Evolutionary conservation across 2,797 vertebrate genomes (phyloP).

Genomic region (Takifugu rubripes): DNA sequence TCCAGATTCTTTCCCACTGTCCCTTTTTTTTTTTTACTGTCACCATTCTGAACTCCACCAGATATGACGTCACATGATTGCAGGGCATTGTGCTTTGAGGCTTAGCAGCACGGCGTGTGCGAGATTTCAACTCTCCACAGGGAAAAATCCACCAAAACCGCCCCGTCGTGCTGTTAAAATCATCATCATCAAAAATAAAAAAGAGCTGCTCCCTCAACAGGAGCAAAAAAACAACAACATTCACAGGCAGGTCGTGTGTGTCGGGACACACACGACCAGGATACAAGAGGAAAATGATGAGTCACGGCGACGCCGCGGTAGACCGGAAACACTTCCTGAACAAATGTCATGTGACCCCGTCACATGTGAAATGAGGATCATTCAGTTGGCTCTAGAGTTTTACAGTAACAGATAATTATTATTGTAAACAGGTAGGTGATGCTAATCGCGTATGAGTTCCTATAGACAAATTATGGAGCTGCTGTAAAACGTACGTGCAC

Average conservation of each 20-base stretch:
- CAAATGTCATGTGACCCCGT: slow-evolving; percentile 36
- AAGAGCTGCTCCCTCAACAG: too few species aligned
- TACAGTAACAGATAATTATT: slow-evolving; percentile 58
- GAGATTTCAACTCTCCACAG: slow-evolving; percentile 21
- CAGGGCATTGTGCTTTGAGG: slow-evolving; percentile 70
- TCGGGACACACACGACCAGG: too few species aligned
- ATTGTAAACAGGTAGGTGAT: slow-evolving; percentile 64
- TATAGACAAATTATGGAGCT: too few species aligned
- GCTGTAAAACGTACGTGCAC: too few species aligned
- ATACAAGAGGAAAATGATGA: too few species aligned
- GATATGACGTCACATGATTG: slow-evolving; percentile 48
- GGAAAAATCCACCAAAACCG: background rate
- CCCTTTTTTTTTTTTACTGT: slow-evolving; percentile 32
- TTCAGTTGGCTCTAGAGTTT: slow-evolving; percentile 53
- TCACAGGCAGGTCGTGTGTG: too few species aligned
- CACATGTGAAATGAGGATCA: slow-evolving; percentile 68
- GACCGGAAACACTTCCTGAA: slow-evolving; percentile 39
- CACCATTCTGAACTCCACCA: slow-evolving; percentile 28
- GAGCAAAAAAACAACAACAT: too few species aligned
- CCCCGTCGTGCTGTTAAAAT: slow-evolving; percentile 10
- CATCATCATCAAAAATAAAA: background rate
- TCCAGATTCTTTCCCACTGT: slow-evolving; percentile 23
- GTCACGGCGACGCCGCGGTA: slow-evolving; percentile 1
- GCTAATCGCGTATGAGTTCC: too few species aligned
- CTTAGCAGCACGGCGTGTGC: slow-evolving; percentile 49